Evolutionary conservation across 1,140 invertebrate genomes (phyloP).

Genomic region (Telenomus remus): DNA sequence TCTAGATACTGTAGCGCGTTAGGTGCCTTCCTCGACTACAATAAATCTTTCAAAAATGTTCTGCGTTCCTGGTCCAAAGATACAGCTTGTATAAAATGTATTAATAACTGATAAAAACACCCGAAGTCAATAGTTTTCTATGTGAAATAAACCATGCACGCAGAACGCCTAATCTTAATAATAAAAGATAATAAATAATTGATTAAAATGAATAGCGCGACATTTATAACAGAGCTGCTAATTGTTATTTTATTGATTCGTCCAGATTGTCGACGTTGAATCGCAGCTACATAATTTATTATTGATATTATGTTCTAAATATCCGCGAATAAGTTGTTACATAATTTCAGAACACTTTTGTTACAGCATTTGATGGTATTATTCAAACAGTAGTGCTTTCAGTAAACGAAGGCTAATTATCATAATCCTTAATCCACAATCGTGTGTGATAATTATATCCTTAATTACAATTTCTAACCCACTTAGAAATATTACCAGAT

Average conservation of each 20-base stretch:
- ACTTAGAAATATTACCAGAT: slow-evolving; percentile 16
- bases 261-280: no score
- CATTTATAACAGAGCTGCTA: neutral
- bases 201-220: neutral
- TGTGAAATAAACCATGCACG: neutral
- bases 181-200: neutral
- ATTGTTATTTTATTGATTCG: no score
- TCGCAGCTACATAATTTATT: no score
- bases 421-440: slow-evolving; percentile 4
- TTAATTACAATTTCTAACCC: slow-evolving; percentile 13
- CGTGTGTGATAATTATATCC: slow-evolving; percentile 11
- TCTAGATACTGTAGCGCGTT: slow-evolving; percentile 63
- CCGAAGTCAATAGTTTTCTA: slow-evolving; percentile 40
- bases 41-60: slow-evolving; percentile 52
- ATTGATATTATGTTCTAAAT: neutral
- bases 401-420: slow-evolving; percentile 2
- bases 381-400: slow-evolving; percentile 7
- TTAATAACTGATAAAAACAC: slow-evolving; percentile 19
- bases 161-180: neutral
- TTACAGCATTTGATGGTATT: slow-evolving; percentile 15
- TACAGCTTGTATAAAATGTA: slow-evolving; percentile 20
- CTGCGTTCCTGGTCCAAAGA: slow-evolving; percentile 47
- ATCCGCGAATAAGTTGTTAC: neutral
- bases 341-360: neutral
- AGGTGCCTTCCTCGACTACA: slow-evolving; percentile 69